Evolutionary conservation across 2,113 vertebrate species (phyloP), one percentile per base, ranked within the genome.

Genomic region (Oxyura jamaicensis): DNA sequence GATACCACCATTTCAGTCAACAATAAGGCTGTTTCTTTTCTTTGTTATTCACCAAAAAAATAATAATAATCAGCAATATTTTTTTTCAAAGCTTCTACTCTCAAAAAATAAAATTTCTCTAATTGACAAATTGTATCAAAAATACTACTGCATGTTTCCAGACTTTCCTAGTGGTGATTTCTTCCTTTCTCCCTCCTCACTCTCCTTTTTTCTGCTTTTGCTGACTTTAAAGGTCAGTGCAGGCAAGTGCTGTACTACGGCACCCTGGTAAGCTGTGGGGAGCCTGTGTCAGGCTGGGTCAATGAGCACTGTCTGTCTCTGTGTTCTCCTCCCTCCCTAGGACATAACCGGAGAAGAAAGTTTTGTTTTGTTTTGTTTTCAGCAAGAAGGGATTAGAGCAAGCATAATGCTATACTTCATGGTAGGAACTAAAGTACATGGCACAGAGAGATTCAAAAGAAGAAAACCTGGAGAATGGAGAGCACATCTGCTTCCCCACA

Each of bases 1-100:
- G 19, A 56, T 46, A 23, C 4, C 16, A 23, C 41, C 66, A 33
- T 67, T 86, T 71, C 36, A 90, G n/a, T 14, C 53, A 59, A 59
- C 6, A 88, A 29, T 5, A 62, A 66, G 86, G 15, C 26, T 42
- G 5, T 3, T 44, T 29, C 2, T 33, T 73, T 3, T 44, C 26
- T 53, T 22, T 25, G 23, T 36, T 16, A 35, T 48, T 48, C 22
- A 19, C 29, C 50, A 58, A 28, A 50, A 65, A 16, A 0, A 33
- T 74, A 79, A 31, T 4, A 0, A 19, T 8, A 4, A 53, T 66
- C 15, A 25, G 5, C 35, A 2, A 0, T 29, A 13, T 83, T 84
- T 72, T 56, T 56, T 28, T 84, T 85, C 74, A 84, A 67, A 68
- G 13, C 26, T 26, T 75, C 42, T 22, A 11, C 2, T 73, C 36